Base-by-base conservation (phyloP, 2,888 invertebrate species). In the Conistra vaccinii region DNA sequence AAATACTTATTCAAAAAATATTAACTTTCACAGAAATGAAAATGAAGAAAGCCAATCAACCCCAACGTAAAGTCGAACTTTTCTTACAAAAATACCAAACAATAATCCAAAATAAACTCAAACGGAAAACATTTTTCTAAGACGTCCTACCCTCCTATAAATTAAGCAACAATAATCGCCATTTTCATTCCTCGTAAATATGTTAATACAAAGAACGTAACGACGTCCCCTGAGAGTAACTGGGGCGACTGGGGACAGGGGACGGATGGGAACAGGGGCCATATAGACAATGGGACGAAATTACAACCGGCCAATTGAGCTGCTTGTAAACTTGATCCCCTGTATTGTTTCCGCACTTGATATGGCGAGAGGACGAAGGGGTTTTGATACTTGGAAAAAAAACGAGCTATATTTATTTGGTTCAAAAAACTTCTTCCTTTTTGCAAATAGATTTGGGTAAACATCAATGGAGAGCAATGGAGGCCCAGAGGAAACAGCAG, bases 291-390 rank as follows among this genome's bases (percentile, higher is more conserved):
- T 96, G 87, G 93, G 92, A 92, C 93, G 91, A 95, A 96, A 96
- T 96, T 95, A 96, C 95, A 91, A 90, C 94, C 95, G 96, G 95
- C 95, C 96, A 96, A 96, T 96, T 96, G 96, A 94, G 93, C 92
- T 89, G 93, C 93, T 94, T 93, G 93, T 93, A 91, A 92, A 94
- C 94, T 93, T 95, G 95, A 95, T 96, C 95, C 93, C 90, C 94
- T 93, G 94, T 93, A 96, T 96, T 96, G 96, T 96, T 95, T 95
- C 96, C 95, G 94, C 93, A 94, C 91, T 92, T 92, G 89, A 91
- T 92, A 88, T 83, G 80, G 70, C 69, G 73, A 29, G 62, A 45
- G 80, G 89, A 90, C 32, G 26, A 10, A 63, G 0, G 9, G 4
- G 78, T 80, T 88, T 96, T 95, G 95, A 94, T 93, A 90, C 89